Evolutionary conservation across 2,797 vertebrate species (phyloP), one percentile per base, ranked within the genome.

Genomic region (Furcifer pardalis): DNA sequence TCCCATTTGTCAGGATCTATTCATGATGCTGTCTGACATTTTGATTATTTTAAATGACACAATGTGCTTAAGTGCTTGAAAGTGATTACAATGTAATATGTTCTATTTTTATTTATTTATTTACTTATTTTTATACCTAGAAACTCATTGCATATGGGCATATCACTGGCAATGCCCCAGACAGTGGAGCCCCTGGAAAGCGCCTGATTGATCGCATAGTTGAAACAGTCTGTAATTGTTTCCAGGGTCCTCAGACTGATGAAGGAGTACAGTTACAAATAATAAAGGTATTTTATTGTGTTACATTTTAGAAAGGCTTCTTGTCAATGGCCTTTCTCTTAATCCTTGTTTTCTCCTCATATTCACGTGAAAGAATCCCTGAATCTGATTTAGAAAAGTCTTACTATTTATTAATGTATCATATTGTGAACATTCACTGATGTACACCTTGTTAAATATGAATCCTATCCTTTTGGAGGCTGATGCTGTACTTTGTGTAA

Each of bases 221-320:
- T 88, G 98, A 99, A 92, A 99, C 98, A 25, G 96, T 99, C 92
- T 99, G 98, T 93, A 98, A 96, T 94, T 99, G 98, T 91, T 99
- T 99, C 92, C 98, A 98, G 92, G 98, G 98, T 6, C 98, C 98
- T 3, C 98, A 99, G 87, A 99, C 98, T 0, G 98, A 99, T 60
- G 98, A 99, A 91, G 98, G 98, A 8, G 98, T 99, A 65, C 98
- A 99, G 87, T 97, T 99, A 65, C 98, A 99, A 94, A 99, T 99
- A 92, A 99, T 99, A 91, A 99, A 99, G 98, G 98, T 99, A 95
- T 91, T 91, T 87, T 42, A 68, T 65, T 0, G 2, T 82, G 89
- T 5, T 0, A 30, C 0, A 25, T 87, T 83, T 88, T 52, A 9
- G 73, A 69, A 10, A 25, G 3, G 52, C 12, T 59, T 12, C 42